Evolutionary conservation across 2,888 invertebrate species (phyloP).

Genomic region (Xanthorhoe designata): DNA sequence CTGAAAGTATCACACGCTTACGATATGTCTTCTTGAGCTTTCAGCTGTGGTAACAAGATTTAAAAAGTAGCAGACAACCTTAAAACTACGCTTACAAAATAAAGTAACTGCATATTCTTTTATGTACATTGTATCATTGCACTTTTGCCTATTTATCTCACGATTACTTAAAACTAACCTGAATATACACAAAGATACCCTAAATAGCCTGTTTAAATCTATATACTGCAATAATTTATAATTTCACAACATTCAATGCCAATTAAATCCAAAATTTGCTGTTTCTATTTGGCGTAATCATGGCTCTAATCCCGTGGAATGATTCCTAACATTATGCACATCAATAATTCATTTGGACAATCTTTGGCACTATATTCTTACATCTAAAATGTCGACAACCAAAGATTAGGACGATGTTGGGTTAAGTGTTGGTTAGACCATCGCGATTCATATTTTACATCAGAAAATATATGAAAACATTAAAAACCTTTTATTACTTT

Average conservation of each 20-base stretch:
- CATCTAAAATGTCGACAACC: slow-evolving; percentile 70
- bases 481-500: too few relatives aligned
- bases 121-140: slow-evolving; percentile 74
- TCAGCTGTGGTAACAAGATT: slow-evolving; percentile 73
- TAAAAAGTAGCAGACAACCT: slow-evolving; percentile 55
- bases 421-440: slow-evolving; percentile 41
- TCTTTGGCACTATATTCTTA: slow-evolving; percentile 84
- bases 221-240: slow-evolving; percentile 61
- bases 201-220: slow-evolving; percentile 44
- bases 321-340: slow-evolving; percentile 70
- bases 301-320: slow-evolving; percentile 75
- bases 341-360: slow-evolving; percentile 78
- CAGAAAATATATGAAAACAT: too few relatives aligned
- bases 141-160: slow-evolving; percentile 60
- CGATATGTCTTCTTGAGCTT: slow-evolving; percentile 82
- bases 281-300: slow-evolving; percentile 74
- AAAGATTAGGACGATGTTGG: slow-evolving; percentile 65
- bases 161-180: slow-evolving; percentile 48
- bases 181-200: slow-evolving; percentile 61
- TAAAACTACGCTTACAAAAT: slow-evolving; percentile 54
- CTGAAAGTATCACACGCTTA: slow-evolving; percentile 54
- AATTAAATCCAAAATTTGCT: slow-evolving; percentile 47
- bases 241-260: slow-evolving; percentile 43
- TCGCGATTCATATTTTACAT: slow-evolving; percentile 1
- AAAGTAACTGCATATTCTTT: slow-evolving; percentile 66